Evolutionary conservation across 2,797 vertebrate genomes (phyloP), one percentile per base, ranked within the genome.

Genomic region (Tenualosa ilisha): DNA sequence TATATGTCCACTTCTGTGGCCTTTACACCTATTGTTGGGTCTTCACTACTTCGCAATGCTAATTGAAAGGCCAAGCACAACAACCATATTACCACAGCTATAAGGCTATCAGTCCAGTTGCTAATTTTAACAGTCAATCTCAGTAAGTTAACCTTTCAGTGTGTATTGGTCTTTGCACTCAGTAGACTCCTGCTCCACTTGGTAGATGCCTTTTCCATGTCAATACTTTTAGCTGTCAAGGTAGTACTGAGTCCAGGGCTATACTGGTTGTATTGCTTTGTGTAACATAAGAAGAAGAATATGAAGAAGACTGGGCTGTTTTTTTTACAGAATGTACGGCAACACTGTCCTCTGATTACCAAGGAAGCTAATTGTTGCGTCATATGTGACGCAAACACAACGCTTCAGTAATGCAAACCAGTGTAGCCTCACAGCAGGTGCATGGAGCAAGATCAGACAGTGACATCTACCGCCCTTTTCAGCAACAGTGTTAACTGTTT

Each of bases 41-140:
- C 15, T 3, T 40, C 37, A 75, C 31, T 75, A 40, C 68, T 75
- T 40, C 13, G 2, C 24, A 3, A 68, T 31, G 13, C 12, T 12
- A 37, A 2, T 31, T 9, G 63, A 26, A 15, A 68, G 31, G 26
- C 65, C 15, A 59, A 59, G 22, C 68, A 75, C 68, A 17, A 75
- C 68, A 17, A 75, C 13, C 68, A 75, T 15, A 43, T 40, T 75
- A 13, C 37, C 15, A 75, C 68, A 43, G 15, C 37, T 75, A 75
- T 75, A 75, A 75, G 68, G 26, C 65, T 37, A 75, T 75, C 68
- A 75, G 68, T 75, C 68, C 15, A 40, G 68, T 75, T 43, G 31
- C 68, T 75, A 17, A 40, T 20, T 75, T 43, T 75, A 75, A 2
- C 68, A 40, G 68, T 26, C n/a, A 17, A 7, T 75, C 37, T 37